Evolutionary conservation across 1,140 invertebrate species (phyloP).

Genomic region (Hylaeus anthracinus): DNA sequence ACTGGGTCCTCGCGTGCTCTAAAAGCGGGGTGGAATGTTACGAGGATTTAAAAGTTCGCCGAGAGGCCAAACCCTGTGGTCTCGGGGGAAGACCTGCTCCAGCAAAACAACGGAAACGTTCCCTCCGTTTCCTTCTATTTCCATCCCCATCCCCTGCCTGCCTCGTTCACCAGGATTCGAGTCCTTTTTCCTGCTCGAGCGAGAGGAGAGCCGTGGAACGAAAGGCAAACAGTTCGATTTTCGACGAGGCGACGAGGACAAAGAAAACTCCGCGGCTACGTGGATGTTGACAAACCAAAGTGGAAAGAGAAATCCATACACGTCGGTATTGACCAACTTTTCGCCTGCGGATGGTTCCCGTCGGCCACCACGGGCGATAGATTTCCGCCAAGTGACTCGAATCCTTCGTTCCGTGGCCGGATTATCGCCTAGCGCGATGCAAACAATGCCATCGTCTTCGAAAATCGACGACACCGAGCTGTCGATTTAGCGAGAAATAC

Average conservation of each 20-base stretch:
- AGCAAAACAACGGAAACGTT: constrained; percentile 55
- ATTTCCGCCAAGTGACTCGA: background rate
- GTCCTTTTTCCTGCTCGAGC: background rate
- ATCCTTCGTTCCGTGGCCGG: background rate
- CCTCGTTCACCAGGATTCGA: background rate
- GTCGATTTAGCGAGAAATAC: background rate
- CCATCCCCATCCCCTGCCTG: too few relatives aligned
- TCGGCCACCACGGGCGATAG: background rate
- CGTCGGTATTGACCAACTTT: constrained; percentile 60
- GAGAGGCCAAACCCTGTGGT: constrained; percentile 34
- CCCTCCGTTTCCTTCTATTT: constrained; percentile 17
- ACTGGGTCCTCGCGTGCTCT: constrained; percentile 8
- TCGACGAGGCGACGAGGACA: constrained; percentile 47
- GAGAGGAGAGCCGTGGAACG: constrained; percentile 36
- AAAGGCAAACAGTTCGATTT: constrained; percentile 63
- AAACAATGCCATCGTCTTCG: background rate
- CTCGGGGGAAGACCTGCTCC: constrained; percentile 13
- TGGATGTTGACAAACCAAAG: constrained; percentile 48
- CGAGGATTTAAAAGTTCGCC: constrained; percentile 60
- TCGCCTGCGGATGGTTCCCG: constrained; percentile 9
- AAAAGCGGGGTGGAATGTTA: constrained; percentile 42
- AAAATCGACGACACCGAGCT: background rate
- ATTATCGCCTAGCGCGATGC: background rate
- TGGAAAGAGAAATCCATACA: constrained; percentile 52
- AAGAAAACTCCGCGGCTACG: constrained; percentile 51